phyloP scores from a whole-genome alignment of 1,140 invertebrate species.

The Hycleus cichorii region DNA sequence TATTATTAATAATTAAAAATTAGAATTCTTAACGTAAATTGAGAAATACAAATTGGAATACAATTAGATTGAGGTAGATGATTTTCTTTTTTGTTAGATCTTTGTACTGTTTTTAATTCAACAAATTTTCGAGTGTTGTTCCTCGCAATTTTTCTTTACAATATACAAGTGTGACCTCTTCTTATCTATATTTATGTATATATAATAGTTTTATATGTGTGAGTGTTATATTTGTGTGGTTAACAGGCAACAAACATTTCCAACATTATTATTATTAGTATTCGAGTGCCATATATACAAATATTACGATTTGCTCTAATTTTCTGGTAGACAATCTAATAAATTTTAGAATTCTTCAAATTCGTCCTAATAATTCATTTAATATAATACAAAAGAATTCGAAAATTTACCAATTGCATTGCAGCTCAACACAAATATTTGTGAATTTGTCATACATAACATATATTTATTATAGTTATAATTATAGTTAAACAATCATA shows the following conservation, averaged over 20 bases:
- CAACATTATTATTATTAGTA: conserved; percentile 13
- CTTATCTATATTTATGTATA: neutral
- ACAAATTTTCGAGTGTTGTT: neutral
- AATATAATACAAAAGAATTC: too few relatives aligned
- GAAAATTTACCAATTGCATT: too few relatives aligned
- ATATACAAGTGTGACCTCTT: conserved; percentile 4
- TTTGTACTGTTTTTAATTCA: conserved; percentile 25
- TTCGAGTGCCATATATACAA: conserved; percentile 32
- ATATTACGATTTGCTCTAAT: neutral
- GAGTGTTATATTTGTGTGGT: neutral
- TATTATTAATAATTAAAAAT: neutral
- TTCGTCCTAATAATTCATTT: too few relatives aligned
- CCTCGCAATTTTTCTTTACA: too few relatives aligned
- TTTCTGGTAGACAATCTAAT: neutral
- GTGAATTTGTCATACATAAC: conserved; percentile 8
- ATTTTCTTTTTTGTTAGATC: neutral
- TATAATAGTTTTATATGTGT: too few relatives aligned
- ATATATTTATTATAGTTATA: conserved; percentile 3
- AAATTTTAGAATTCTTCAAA: too few relatives aligned
- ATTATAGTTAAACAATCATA: conserved; percentile 18
- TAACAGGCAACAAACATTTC: conserved; percentile 29
- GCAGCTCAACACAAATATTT: too few relatives aligned
- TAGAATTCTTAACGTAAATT: too few relatives aligned
- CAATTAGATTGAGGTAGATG: conserved; percentile 31
- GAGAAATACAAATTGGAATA: conserved; percentile 4